Evolutionary conservation across 2,113 vertebrate genomes (phyloP).

Genomic region (Hemiprocne comata): DNA sequence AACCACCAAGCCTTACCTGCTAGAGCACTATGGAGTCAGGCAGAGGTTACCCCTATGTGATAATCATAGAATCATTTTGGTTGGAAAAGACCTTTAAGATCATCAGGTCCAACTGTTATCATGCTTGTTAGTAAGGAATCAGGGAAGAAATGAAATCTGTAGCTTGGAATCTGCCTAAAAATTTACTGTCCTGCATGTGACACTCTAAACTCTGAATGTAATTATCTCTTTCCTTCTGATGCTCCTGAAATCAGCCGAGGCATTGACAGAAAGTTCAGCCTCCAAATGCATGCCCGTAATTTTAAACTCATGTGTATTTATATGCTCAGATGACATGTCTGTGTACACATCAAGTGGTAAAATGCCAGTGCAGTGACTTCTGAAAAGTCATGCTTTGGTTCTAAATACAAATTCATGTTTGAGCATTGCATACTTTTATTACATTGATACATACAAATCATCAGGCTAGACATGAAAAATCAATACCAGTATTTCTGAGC

Average conservation of each 20-base stretch:
- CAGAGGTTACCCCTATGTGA: background rate
- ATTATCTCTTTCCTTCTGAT: background rate
- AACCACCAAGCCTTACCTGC: background rate
- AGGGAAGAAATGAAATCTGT: background rate
- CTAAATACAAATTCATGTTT: background rate
- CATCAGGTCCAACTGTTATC: background rate
- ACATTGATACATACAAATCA: background rate
- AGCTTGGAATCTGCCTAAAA: background rate
- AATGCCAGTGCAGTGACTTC: background rate
- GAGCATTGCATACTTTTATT: background rate
- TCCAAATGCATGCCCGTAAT: background rate
- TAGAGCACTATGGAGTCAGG: background rate
- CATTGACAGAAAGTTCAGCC: background rate
- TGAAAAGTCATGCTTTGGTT: background rate
- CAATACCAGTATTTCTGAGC: background rate
- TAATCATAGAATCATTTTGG: background rate
- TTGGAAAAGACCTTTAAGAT: no score
- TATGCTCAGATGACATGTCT: background rate
- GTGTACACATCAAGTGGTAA: background rate
- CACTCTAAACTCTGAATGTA: background rate
- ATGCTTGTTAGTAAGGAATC: background rate
- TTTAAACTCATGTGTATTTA: background rate
- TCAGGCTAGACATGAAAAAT: background rate
- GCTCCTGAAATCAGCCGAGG: background rate
- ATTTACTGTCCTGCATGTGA: background rate